Conservation (phyloP, 2,888 invertebrate genomes). For the Parnassius apollo region DNA sequence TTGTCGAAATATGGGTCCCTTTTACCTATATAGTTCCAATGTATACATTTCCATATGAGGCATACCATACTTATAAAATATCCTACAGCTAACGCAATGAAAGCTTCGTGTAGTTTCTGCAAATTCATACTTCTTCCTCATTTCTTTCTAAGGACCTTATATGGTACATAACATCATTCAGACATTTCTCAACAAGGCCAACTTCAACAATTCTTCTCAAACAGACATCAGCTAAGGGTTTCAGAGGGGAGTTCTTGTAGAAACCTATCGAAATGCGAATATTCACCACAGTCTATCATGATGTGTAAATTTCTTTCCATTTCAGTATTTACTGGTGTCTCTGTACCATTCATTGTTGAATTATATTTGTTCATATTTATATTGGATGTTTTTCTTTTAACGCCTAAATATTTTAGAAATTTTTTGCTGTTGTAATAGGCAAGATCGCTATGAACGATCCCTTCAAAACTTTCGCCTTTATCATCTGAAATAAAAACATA, state of each 20-base stretch:
- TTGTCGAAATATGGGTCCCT: conserved; percentile 87
- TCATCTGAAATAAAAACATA: too few species aligned
- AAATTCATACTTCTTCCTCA: conserved; percentile 84
- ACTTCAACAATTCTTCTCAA: conserved; percentile 86
- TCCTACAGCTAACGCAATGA: conserved; percentile 86
- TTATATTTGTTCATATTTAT: conserved; percentile 48
- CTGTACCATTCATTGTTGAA: conserved; percentile 42
- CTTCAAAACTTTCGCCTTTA: conserved; percentile 82
- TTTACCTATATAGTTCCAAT: conserved; percentile 85
- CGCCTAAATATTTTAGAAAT: conserved; percentile 84
- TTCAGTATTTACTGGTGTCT: conserved; percentile 31
- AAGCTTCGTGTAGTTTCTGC: conserved; percentile 88
- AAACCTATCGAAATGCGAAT: conserved; percentile 91
- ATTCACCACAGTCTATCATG: conserved; percentile 90
- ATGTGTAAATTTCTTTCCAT: conserved; percentile 85
- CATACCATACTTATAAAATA: conserved; percentile 81
- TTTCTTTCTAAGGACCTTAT: conserved; percentile 79
- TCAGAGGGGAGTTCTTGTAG: conserved; percentile 90
- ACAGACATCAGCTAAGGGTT: conserved; percentile 84
- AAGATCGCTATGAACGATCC: conserved; percentile 84
- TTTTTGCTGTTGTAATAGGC: conserved; percentile 91
- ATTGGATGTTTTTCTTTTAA: conserved; percentile 70
- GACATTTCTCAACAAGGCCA: conserved; percentile 89
- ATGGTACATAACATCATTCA: conserved; percentile 86
- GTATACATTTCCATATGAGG: conserved; percentile 82